These are phyloP conservation scores for Neosalanx taihuensis DNA, from an alignment of 2,797 vertebrate species.

Conservation along the genomic window DNA sequence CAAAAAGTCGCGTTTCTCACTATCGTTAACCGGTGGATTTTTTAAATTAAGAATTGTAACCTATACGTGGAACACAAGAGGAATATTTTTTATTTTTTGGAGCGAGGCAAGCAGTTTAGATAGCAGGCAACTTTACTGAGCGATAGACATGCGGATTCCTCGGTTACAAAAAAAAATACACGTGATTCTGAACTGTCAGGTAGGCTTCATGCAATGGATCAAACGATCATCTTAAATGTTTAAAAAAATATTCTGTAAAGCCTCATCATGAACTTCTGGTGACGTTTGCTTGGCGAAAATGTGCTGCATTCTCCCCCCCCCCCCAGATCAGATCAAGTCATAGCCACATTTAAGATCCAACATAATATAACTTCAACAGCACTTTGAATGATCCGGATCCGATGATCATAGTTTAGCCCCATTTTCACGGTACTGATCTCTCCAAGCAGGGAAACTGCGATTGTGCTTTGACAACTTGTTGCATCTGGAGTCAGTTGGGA, in stretches of 20 bases:
- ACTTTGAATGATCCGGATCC: slow-evolving; percentile 11
- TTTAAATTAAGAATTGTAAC: slow-evolving; percentile 39
- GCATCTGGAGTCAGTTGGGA: slow-evolving; percentile 8
- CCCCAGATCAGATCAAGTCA: slow-evolving; percentile 49
- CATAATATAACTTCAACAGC: slow-evolving; percentile 41
- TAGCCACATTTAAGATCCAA: slow-evolving; percentile 49
- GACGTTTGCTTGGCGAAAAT: slow-evolving; percentile 34
- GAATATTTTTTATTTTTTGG: slow-evolving; percentile 34
- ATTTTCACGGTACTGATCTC: slow-evolving; percentile 37
- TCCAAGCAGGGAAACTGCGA: slow-evolving; percentile 29
- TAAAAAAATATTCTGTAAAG: slow-evolving; percentile 32
- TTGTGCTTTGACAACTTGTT: slow-evolving; percentile 28
- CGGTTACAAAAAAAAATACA: slow-evolving; percentile 35
- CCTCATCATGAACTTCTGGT: slow-evolving; percentile 19
- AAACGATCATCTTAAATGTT: slow-evolving; percentile 50
- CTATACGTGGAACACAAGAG: slow-evolving; percentile 42
- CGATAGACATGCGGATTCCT: slow-evolving; percentile 27
- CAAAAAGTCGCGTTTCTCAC: slow-evolving; percentile 29
- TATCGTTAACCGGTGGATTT: slow-evolving; percentile 50
- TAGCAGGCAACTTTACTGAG: slow-evolving; percentile 18
- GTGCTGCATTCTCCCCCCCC: slow-evolving; percentile 41
- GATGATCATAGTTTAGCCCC: slow-evolving; percentile 34
- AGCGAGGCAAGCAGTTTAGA: slow-evolving; percentile 27
- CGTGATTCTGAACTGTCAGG: slow-evolving; percentile 33
- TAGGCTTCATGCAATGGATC: slow-evolving; percentile 30